These are phyloP conservation scores for Pemphredon lugubris DNA, from an alignment of 2,888 invertebrate species.

Conservation along the genomic window DNA sequence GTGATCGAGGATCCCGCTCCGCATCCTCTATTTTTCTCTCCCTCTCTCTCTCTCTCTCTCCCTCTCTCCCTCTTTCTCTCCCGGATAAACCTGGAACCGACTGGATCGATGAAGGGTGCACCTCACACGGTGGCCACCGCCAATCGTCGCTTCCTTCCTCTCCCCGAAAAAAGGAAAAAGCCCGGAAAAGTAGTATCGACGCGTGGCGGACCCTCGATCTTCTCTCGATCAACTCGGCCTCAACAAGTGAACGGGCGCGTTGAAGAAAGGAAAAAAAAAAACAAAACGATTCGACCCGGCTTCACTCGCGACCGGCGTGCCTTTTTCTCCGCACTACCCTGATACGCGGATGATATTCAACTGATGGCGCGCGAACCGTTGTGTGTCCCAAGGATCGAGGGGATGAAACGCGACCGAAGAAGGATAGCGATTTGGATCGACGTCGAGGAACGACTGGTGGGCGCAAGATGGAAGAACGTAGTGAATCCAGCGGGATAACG, in stretches of 20 bases:
- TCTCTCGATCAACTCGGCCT: background rate
- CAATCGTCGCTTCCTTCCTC: background rate
- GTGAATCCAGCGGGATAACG: too few species aligned
- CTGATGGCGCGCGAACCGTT: background rate
- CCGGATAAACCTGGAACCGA: conserved; percentile 35
- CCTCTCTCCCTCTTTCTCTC: too few species aligned
- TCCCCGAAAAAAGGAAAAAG: background rate
- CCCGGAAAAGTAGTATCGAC: background rate
- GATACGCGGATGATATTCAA: background rate
- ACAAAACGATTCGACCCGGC: too few species aligned
- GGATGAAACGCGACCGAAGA: background rate
- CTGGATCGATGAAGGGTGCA: conserved; percentile 57
- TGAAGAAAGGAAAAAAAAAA: too few species aligned
- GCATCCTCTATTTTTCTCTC: too few species aligned
- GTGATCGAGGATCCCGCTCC: conserved; percentile 35
- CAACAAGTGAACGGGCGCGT: too few species aligned
- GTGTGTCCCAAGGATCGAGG: too few species aligned
- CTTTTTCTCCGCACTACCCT: too few species aligned
- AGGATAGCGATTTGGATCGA: conserved; percentile 6
- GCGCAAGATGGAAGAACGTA: too few species aligned
- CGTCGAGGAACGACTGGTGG: conserved; percentile 1
- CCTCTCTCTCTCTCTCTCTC: too few species aligned
- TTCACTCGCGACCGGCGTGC: too few species aligned
- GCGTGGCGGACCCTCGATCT: too few species aligned
- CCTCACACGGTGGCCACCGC: conserved; percentile 30